A percentile compares a stretch with the other conserved stretches of the same genome.
phyloP scores from a whole-genome alignment of 2,888 invertebrate genomes.

The Oxycera nigricornis region DNA sequence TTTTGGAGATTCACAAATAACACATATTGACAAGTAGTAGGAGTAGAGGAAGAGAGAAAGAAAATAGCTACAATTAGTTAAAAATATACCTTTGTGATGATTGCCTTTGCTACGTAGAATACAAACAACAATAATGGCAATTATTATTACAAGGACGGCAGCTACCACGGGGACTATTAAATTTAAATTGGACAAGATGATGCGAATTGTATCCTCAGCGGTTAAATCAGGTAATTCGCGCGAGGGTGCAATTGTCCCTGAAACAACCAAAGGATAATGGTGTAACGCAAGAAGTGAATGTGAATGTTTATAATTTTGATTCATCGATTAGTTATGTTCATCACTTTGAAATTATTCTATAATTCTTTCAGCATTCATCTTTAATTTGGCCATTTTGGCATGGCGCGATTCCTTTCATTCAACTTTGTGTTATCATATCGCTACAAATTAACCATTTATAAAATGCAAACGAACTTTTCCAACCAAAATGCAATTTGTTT shows the following conservation, averaged over 20 bases:
- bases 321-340: conserved; percentile 10
- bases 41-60: conserved; percentile 52
- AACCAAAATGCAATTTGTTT: not conserved
- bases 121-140: conserved; percentile 92
- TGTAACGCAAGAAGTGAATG: conserved; percentile 2
- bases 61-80: conserved; percentile 57
- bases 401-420: not conserved
- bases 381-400: not conserved
- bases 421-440: too few species aligned
- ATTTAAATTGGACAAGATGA: conserved; percentile 88
- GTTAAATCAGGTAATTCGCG: conserved; percentile 81
- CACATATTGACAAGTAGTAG: conserved; percentile 39
- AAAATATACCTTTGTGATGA: conserved; percentile 80
- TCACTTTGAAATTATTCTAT: not conserved
- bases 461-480: too few species aligned
- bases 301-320: not conserved
- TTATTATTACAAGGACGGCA: conserved; percentile 89
- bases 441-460: not conserved
- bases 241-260: conserved; percentile 94
- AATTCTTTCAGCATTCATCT: too few species aligned
- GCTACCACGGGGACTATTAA: conserved; percentile 93
- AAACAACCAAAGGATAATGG: conserved; percentile 66
- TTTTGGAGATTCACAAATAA: conserved; percentile 32
- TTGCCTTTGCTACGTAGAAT: conserved; percentile 85
- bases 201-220: conserved; percentile 83